Base-by-base conservation (phyloP, 1,140 invertebrate genomes). In the Delia radicum region DNA sequence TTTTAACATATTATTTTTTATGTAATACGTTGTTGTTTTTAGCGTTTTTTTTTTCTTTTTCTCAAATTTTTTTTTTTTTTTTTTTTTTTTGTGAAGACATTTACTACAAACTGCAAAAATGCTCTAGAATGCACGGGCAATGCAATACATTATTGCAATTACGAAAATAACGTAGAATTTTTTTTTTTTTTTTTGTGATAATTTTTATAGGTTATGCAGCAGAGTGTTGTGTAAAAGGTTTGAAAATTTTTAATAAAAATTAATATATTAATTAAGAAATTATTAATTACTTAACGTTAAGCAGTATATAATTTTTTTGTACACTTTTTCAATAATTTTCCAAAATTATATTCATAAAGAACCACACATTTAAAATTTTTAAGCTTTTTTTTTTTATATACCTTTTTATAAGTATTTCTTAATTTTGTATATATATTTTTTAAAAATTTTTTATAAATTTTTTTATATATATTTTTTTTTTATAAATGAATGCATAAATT, bases 161-260 rank as follows among this genome's bases (percentile, higher is more conserved):
- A 55, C 18, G n/a, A 55, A n/a, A 18, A 55, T 21, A 55, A 55
- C 24, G 33, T 37, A 3, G 2, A 12, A 12, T 21, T 62, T 62
- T 62, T 62, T 18, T 6, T 62, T 62, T n/a, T 21, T 37, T 1
- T 37, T 13, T 37, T 37, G 33, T 37, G 13, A 37, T 37, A 67
- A 67, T 28, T 65, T 69, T 7, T n/a, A n/a, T 69, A 69, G 65
- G 65, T 69, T 69, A 69, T 69, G 65, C 65, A 37, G n/a, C 65
- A 67, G 29, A 27, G 24, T 69, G 46, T 73, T 73, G 37, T 48
- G 37, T 73, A 55, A 73, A 73, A 73, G 71, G 46, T 55, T 48
- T 55, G 24, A 15, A 48, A 28, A 48, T 29, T 46, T 29, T 28
- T 28, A 27, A 26, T 71, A 5, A 46, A 46, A 33, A 15, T 48